Evolutionary conservation across 1,140 invertebrate genomes (phyloP).

Genomic region (Periplaneta americana): DNA sequence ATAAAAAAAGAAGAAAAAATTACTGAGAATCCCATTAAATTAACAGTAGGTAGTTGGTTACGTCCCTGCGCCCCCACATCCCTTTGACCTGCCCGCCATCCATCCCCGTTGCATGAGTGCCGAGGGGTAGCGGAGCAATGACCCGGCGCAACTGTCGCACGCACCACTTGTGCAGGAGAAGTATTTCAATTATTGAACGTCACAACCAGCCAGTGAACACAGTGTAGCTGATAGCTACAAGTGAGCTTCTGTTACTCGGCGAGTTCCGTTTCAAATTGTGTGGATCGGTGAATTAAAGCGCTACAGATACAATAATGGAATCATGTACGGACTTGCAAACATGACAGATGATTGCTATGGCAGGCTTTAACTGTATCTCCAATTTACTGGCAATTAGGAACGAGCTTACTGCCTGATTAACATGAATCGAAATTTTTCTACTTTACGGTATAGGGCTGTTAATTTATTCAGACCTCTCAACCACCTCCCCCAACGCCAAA

Average conservation of each 20-base stretch:
- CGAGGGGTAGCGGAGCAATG: background rate
- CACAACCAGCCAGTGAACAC: background rate
- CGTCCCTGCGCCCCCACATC: background rate
- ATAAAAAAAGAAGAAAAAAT: background rate
- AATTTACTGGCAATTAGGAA: too few species aligned
- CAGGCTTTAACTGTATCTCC: too few species aligned
- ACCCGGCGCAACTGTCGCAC: background rate
- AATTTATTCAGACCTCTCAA: too few species aligned
- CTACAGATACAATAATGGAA: background rate
- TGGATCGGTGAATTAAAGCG: background rate
- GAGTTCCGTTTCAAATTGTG: background rate
- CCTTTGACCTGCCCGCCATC: background rate
- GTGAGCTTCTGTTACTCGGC: background rate
- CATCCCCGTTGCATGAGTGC: too few species aligned
- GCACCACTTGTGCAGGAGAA: background rate
- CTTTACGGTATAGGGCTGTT: too few species aligned
- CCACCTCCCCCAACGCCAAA: too few species aligned
- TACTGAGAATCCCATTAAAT: background rate
- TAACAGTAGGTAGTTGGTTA: background rate
- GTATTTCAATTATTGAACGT: background rate
- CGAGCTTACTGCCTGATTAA: too few species aligned
- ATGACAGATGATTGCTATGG: background rate
- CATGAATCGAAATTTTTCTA: too few species aligned
- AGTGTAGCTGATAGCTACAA: background rate
- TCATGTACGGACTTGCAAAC: background rate